Evolutionary conservation across 2,113 vertebrate species (phyloP).

Genomic region (Acanthochromis polyacanthus): DNA sequence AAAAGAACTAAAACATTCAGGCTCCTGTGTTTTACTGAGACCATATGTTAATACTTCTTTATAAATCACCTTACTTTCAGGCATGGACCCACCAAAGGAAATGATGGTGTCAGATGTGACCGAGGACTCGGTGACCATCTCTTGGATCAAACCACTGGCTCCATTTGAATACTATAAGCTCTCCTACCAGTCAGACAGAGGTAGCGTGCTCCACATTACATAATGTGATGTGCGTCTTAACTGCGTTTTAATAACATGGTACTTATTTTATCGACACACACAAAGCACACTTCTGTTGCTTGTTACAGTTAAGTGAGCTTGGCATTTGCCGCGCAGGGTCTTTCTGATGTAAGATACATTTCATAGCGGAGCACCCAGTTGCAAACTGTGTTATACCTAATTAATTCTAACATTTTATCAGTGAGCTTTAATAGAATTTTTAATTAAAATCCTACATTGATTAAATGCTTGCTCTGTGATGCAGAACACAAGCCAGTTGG

Average conservation of each 20-base stretch:
- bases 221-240: background rate
- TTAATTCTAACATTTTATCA: slow-evolving; percentile 64
- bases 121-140: slow-evolving; percentile 88
- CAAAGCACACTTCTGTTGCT: background rate
- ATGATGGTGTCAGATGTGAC: slow-evolving; percentile 89
- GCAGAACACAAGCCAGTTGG: background rate
- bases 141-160: slow-evolving; percentile 90
- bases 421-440: slow-evolving; percentile 55
- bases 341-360: slow-evolving; percentile 36
- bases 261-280: slow-evolving; percentile 23
- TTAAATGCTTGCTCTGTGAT: slow-evolving; percentile 21
- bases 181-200: slow-evolving; percentile 90
- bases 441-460: slow-evolving; percentile 50
- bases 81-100: slow-evolving; percentile 92
- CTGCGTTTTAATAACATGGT: slow-evolving; percentile 3
- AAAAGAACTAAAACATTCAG: too few relatives aligned
- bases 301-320: slow-evolving; percentile 57
- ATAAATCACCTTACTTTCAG: slow-evolving; percentile 72
- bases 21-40: background rate
- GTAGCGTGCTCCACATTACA: slow-evolving; percentile 67
- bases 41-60: background rate
- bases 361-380: slow-evolving; percentile 11
- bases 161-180: slow-evolving; percentile 94
- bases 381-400: slow-evolving; percentile 34
- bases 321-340: slow-evolving; percentile 47